phyloP scores from a whole-genome alignment of 2,113 vertebrate species.

The Numida meleagris region DNA sequence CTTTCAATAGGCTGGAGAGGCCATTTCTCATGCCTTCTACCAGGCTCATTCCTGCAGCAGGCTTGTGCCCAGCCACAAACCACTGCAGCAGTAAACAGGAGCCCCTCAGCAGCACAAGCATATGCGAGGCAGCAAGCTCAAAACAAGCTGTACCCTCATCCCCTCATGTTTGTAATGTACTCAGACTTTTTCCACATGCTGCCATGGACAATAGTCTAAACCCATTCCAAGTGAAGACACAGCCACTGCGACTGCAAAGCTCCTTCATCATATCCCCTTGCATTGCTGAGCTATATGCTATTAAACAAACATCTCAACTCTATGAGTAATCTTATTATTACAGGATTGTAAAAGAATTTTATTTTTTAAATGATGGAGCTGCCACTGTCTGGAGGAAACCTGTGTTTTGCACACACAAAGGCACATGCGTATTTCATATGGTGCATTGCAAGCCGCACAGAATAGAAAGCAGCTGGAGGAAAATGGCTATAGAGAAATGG shows the following conservation, averaged over 20 bases:
- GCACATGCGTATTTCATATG: conserved; percentile 55
- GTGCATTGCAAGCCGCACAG: conserved; percentile 46
- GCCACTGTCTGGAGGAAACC: conserved; percentile 38
- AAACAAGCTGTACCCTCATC: background rate
- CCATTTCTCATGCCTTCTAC: background rate
- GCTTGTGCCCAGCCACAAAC: background rate
- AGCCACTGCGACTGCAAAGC: background rate
- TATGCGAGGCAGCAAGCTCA: background rate
- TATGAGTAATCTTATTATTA: conserved; percentile 35
- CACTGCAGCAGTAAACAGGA: background rate
- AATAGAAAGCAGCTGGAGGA: conserved; percentile 73
- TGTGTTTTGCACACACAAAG: conserved; percentile 1
- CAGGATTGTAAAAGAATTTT: background rate
- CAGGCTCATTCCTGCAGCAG: background rate
- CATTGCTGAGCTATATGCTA: background rate
- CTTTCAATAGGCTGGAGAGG: background rate
- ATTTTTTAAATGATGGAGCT: background rate
- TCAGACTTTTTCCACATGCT: background rate
- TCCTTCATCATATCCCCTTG: background rate
- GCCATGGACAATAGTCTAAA: background rate
- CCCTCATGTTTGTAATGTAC: background rate
- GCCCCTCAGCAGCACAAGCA: background rate
- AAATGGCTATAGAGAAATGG: conserved; percentile 72
- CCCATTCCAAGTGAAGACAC: background rate
- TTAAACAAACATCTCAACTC: conserved; percentile 16